These are phyloP conservation scores for Silurus aristotelis DNA, from an alignment of 2,797 vertebrate genomes.

Conservation along the genomic window DNA sequence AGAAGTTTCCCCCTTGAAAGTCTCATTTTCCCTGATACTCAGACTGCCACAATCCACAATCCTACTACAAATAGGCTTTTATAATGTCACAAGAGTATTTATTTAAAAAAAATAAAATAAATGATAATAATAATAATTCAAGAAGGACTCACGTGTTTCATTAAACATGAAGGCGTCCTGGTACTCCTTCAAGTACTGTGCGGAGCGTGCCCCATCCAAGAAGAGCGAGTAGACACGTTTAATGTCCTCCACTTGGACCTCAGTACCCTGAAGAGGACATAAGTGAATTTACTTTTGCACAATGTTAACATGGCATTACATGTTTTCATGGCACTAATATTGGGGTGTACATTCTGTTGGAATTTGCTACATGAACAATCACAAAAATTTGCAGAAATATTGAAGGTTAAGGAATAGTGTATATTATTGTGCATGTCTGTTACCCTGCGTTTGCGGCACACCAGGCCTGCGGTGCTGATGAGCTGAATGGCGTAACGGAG, in stretches of 20 bases:
- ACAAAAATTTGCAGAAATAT: not conserved
- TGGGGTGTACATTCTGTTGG: not conserved
- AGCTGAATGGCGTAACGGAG: conserved; percentile 95
- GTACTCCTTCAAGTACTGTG: conserved; percentile 95
- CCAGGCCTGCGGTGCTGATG: conserved; percentile 90
- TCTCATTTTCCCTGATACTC: not conserved
- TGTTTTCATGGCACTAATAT: not conserved
- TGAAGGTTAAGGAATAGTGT: too few relatives aligned
- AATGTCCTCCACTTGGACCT: conserved; percentile 94
- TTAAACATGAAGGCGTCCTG: conserved; percentile 96
- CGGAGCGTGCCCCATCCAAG: conserved; percentile 89
- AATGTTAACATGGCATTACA: too few relatives aligned
- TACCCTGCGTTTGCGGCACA: conserved; percentile 92
- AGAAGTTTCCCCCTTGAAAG: not conserved
- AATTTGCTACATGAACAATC: not conserved
- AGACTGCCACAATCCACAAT: not conserved
- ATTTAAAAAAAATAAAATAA: not conserved
- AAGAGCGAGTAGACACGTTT: conserved; percentile 93
- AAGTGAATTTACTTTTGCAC: not conserved
- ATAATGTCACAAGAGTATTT: too few relatives aligned
- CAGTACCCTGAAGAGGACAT: conserved; percentile 77
- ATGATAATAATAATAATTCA: not conserved
- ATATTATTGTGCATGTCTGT: too few relatives aligned
- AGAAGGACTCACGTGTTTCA: conserved; percentile 82
- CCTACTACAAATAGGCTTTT: too few relatives aligned